Evolutionary conservation across 2,888 invertebrate species (phyloP), one percentile per base, ranked within the genome.

Genomic region (Iphiclides podalirius): DNA sequence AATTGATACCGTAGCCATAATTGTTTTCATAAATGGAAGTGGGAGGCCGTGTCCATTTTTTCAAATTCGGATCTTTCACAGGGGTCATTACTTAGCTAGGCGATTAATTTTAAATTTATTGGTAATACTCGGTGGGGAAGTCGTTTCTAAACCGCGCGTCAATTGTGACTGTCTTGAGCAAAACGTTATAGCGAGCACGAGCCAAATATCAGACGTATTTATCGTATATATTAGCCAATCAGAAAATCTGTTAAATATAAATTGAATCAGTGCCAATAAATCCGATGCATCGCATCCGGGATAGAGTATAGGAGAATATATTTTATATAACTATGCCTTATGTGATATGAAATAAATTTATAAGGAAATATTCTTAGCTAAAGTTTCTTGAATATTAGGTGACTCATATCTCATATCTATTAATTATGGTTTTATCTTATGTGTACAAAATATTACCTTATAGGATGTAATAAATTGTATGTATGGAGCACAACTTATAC

Each of bases 1-100:
- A 95, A 83, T 95, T 94, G 67, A 95, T 94, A 43, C 94, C 95
- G 76, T 93, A 94, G 60, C 94, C 94, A 82, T 95, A 96, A 82
- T 96, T 96, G 77, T 93, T 93, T 70, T 94, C 93, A 84, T 95
- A 96, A 51, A 93, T 91, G 47, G 91, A 75, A 13, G 93, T 93
- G 44, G 92, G 91, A 42, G 92, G 92, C 58, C 87, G 88, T 48
- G 76, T 83, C 90, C 90, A 90, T 61, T 87, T 87, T 54, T 70
- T 75, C 45, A 71, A 77, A 56, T 79, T 81, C 40, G 82, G 79
- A 63, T 85, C 70, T 66, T 86, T 83, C 55, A 87, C 74, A n/a
- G 86, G 81, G 46, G 88, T 72, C 86, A 88, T 86, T 55, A 52
- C 28, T n/a, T 8, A 3, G 6, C 20, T 20, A 20, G 4, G 13